Base-by-base conservation (phyloP, 2,113 vertebrate genomes). In the Chlamydotis undulata region DNA sequence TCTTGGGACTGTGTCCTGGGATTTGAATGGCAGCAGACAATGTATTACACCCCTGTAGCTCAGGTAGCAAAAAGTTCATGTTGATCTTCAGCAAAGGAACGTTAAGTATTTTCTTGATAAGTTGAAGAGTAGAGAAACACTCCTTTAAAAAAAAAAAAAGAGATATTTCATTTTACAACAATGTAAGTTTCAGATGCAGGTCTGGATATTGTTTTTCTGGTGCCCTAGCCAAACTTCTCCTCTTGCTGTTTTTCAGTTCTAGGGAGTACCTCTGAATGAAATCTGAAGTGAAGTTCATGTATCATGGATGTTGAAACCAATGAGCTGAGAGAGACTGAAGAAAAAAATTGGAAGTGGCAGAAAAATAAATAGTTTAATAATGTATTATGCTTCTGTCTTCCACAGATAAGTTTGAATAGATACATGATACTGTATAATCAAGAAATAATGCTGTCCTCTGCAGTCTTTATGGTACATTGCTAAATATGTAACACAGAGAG, bases 371-470 rank as follows among this genome's bases (percentile, higher is more conserved):
- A 78, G 60, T 67, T 89, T 86, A 86, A 26, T 50, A 74, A 80
- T 53, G 45, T 60, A 67, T 88, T 90, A 70, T 56, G 71, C 21
- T 88, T 69, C 39, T 92, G 31, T 75, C 41, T 92, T 87, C 33
- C 37, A 60, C 69, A 90, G 45, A 79, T 52, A 78, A 89, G 35
- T 92, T 78, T 92, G 35, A 87, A 67, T 87, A 90, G 89, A 56
- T 93, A 81, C 24, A 41, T 81, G 71, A 96, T 86, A 77, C 19
- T 89, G 73, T 81, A 64, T 81, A 93, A 90, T 92, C 52, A 81
- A 92, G 83, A 93, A 94, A 81, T 95, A 88, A 59, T 89, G 76
- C 86, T 92, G 71, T 94, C 35, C 24, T 86, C 53, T 90, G 85
- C 68, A 88, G 56, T 80, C 68, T 82, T 94, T 71, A 69, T 94